phyloP scores from a whole-genome alignment of 37 sponge, comb jelly and placozoan species.

The Eunapius fragilis region DNA sequence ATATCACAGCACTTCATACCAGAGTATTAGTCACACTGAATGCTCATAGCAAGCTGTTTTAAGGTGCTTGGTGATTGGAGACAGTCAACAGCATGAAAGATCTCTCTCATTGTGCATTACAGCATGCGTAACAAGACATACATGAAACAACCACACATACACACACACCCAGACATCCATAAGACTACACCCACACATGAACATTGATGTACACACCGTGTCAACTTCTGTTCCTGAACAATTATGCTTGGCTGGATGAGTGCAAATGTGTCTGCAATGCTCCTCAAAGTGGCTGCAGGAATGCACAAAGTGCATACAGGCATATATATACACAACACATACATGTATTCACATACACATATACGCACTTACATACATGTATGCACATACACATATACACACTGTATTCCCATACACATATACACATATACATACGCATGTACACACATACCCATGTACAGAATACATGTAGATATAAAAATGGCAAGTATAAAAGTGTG shows the following conservation, averaged over 20 bases:
- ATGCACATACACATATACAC: background rate
- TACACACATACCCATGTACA: constrained; percentile 6
- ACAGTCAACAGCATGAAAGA: too few relatives aligned
- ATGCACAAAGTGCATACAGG: background rate
- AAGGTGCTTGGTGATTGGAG: too few relatives aligned
- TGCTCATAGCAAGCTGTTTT: too few relatives aligned
- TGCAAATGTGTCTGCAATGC: constrained; percentile 41
- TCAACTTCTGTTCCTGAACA: constrained; percentile 46
- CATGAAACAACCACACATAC: background rate
- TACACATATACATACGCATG: background rate
- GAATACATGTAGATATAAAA: too few relatives aligned
- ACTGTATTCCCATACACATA: background rate
- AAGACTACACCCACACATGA: background rate
- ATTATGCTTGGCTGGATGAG: constrained; percentile 34
- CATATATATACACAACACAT: background rate
- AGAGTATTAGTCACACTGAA: too few relatives aligned
- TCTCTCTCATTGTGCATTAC: too few relatives aligned
- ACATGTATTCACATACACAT: background rate
- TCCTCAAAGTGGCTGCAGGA: constrained; percentile 37
- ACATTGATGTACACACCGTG: constrained; percentile 22
- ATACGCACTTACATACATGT: background rate
- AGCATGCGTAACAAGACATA: background rate
- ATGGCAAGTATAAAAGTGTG: background rate
- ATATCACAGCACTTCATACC: too few relatives aligned
- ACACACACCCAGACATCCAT: background rate